phyloP scores from a whole-genome alignment of 2,113 vertebrate species.

The Pelobates fuscus region DNA sequence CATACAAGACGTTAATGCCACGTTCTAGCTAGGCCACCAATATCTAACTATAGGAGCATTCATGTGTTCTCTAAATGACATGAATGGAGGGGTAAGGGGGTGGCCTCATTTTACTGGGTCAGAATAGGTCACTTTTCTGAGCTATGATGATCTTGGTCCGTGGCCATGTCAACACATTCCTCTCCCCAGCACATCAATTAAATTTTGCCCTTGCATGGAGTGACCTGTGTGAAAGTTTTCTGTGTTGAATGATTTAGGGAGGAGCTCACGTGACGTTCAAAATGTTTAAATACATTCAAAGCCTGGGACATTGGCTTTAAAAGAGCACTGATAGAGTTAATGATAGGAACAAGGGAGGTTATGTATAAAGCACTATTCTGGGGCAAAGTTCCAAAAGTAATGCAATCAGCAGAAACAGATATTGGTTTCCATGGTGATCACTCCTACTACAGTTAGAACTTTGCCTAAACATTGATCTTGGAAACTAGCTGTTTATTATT shows the following conservation, averaged over 20 bases:
- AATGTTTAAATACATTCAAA: too few species aligned
- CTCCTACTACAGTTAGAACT: too few species aligned
- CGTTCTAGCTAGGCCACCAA: constrained; percentile 11
- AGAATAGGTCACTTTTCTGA: constrained; percentile 41
- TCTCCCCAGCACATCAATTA: constrained; percentile 37
- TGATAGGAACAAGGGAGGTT: too few species aligned
- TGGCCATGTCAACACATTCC: constrained; percentile 47
- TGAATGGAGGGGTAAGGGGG: constrained; percentile 34
- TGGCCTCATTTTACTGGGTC: constrained; percentile 35
- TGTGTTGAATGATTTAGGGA: constrained; percentile 13
- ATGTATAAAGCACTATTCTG: too few species aligned
- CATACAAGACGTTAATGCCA: constrained; percentile 20
- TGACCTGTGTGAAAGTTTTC: constrained; percentile 29
- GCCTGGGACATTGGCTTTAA: too few species aligned
- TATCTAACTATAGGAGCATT: constrained; percentile 40
- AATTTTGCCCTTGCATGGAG: constrained; percentile 11
- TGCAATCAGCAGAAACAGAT: too few species aligned
- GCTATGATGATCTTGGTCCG: constrained; percentile 44
- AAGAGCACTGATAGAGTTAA: too few species aligned
- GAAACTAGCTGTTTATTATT: too few species aligned
- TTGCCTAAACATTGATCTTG: too few species aligned
- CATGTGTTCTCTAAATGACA: constrained; percentile 44
- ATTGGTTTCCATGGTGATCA: too few species aligned
- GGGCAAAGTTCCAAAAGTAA: too few species aligned
- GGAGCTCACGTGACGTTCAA: background rate